These are phyloP conservation scores for Aphrophora alni DNA, from an alignment of 2,888 invertebrate species.

Conservation along the genomic window DNA sequence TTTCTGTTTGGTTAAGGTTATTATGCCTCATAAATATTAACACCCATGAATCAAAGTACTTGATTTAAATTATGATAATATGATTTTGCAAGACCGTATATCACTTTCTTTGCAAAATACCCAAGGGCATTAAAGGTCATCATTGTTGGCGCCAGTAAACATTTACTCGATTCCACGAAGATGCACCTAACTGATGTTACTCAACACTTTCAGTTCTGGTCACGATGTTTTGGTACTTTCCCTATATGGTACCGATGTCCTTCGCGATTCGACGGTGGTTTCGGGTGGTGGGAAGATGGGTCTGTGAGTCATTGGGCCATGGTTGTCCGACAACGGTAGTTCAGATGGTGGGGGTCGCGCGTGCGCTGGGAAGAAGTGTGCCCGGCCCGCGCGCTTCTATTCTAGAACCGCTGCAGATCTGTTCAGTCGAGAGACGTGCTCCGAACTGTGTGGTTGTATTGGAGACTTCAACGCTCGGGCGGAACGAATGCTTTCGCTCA, in stretches of 20 bases:
- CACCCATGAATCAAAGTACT: neutral
- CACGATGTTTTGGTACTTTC: constrained; percentile 2
- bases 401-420: neutral
- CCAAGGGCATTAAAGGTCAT: neutral
- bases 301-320: constrained; percentile 6
- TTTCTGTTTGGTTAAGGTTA: neutral
- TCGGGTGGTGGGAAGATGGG: constrained; percentile 3
- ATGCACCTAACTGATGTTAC: neutral
- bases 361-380: neutral
- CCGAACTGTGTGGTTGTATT: neutral
- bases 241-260: neutral
- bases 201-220: neutral
- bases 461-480: neutral
- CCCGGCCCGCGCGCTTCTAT: constrained; percentile 3
- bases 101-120: neutral
- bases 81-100: neutral
- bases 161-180: neutral
- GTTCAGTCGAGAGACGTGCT: neutral
- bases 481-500: neutral
- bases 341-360: neutral
- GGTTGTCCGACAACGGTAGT: constrained; percentile 6
- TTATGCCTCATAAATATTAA: neutral
- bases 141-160: neutral
- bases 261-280: constrained; percentile 2
- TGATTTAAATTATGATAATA: neutral